Evolutionary conservation across 2,888 invertebrate species (phyloP).

Genomic region (Leptinotarsa juncta): DNA sequence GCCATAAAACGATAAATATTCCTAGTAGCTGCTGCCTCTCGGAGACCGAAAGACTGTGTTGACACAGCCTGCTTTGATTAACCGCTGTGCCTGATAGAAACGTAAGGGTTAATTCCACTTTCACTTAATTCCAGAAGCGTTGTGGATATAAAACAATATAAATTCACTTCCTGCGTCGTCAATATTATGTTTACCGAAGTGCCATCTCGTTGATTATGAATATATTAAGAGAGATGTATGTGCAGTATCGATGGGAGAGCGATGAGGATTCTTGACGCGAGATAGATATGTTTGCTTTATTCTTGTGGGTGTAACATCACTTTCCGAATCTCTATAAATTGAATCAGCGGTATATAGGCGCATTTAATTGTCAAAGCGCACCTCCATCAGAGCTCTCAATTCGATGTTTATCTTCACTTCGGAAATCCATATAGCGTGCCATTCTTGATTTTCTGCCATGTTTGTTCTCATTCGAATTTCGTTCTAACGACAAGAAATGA

Average conservation of each 20-base stretch:
- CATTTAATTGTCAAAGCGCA: constrained; percentile 64
- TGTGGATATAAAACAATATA: constrained; percentile 64
- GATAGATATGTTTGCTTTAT: constrained; percentile 40
- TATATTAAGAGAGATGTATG: constrained; percentile 62
- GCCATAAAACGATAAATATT: constrained; percentile 29
- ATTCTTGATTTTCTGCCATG: constrained; percentile 17
- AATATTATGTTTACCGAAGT: constrained; percentile 65
- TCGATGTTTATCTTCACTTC: constrained; percentile 64
- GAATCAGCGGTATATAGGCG: constrained; percentile 53
- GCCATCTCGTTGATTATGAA: constrained; percentile 61
- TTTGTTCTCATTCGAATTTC: constrained; percentile 14
- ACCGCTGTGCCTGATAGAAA: constrained; percentile 55
- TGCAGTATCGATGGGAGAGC: constrained; percentile 33
- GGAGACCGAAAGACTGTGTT: constrained; percentile 43
- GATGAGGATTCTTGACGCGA: constrained; percentile 36
- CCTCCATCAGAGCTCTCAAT: constrained; percentile 65
- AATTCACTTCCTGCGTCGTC: constrained; percentile 56
- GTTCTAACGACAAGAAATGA: background rate
- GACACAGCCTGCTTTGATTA: constrained; percentile 57
- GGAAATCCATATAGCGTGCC: constrained; percentile 15
- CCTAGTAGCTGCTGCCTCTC: constrained; percentile 20
- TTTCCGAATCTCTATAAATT: constrained; percentile 38
- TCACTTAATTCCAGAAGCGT: constrained; percentile 63
- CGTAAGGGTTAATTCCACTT: constrained; percentile 63
- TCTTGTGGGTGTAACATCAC: constrained; percentile 39